Base-by-base conservation (phyloP, 2,113 vertebrate genomes). In the Crypturellus undulatus region DNA sequence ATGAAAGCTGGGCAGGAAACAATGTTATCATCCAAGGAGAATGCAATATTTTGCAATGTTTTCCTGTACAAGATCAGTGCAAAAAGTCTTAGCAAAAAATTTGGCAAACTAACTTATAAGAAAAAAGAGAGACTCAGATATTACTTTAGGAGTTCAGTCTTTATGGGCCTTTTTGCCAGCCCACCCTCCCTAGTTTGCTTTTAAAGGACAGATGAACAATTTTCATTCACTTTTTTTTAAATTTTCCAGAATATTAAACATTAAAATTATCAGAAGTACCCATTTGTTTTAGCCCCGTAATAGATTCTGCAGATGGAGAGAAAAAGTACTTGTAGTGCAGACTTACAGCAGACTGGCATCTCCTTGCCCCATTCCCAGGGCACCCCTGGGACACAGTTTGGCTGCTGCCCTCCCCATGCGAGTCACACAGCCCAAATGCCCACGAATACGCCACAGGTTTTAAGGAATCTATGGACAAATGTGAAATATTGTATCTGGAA, bases 41-140 rank as follows among this genome's bases (percentile, higher is more conserved):
- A 95, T 90, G 91, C 72, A 52, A 20, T 79, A 84, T 96, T 97
- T 95, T 93, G 89, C 95, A 96, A 93, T 77, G 49, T 56, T 89
- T 92, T 92, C 80, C 78, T 87, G 67, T 92, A 67, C 85, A 82
- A 92, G 40, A 95, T 79, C 59, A 77, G 56, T 45, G 83, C 64
- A 93, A 96, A 87, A 92, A 87, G 54, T 64, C 91, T 84, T 89
- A 83, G 0, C 78, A 89, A 92, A 86, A 88, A 49, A 34, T 88
- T 95, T 96, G 94, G 87, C 92, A 91, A 91, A 71, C 24, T 16
- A 51, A 83, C 22, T 42, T 56, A 25, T 58, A 72, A 89, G 15
- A 42, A 24, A 47, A 12, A 12, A 11, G 12, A 15, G 16, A 12
- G 1, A 24, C 43, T 5, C 17, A 88, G 63, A 34, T n/a, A 40